A percentile compares a stretch with the other conserved stretches of the same genome.
These are phyloP conservation scores for Bos javanicus DNA, from an alignment of 2,113 vertebrate genomes.

Conservation along the genomic window DNA sequence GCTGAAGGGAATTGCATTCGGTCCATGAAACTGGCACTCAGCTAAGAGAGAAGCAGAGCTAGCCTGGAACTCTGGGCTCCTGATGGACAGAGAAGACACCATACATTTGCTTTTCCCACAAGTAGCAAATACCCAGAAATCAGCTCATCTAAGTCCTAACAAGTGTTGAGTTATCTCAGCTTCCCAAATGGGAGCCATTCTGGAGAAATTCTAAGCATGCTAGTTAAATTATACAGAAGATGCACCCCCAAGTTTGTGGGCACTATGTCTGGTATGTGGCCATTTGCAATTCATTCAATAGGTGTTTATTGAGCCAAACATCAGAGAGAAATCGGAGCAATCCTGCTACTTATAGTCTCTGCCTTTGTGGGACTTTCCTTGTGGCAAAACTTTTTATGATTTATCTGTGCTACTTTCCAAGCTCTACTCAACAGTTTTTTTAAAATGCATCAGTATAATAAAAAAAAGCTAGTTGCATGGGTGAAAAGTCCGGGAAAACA, in stretches of 20 bases:
- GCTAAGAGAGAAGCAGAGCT: neutral
- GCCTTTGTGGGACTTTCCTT: neutral
- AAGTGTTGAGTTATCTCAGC: neutral
- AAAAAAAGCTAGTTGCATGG: neutral
- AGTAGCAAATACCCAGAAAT: neutral
- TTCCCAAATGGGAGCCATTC: neutral
- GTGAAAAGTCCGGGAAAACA: neutral
- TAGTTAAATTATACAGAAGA: neutral
- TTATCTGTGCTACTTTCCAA: neutral
- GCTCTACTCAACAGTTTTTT: neutral
- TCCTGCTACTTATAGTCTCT: neutral
- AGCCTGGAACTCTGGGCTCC: neutral
- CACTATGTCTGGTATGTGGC: neutral
- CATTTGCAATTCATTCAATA: neutral
- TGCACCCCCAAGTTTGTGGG: neutral
- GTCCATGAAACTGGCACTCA: neutral
- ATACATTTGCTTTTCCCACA: neutral
- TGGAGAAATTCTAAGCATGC: neutral
- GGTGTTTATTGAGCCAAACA: neutral
- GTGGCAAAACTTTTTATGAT: neutral
- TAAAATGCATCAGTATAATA: neutral
- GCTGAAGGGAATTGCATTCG: neutral
- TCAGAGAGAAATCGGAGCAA: neutral
- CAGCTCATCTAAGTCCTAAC: neutral
- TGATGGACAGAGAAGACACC: neutral